Evolutionary conservation across 2,113 vertebrate species (phyloP).

Genomic region (Ptychochromis oligacanthus): DNA sequence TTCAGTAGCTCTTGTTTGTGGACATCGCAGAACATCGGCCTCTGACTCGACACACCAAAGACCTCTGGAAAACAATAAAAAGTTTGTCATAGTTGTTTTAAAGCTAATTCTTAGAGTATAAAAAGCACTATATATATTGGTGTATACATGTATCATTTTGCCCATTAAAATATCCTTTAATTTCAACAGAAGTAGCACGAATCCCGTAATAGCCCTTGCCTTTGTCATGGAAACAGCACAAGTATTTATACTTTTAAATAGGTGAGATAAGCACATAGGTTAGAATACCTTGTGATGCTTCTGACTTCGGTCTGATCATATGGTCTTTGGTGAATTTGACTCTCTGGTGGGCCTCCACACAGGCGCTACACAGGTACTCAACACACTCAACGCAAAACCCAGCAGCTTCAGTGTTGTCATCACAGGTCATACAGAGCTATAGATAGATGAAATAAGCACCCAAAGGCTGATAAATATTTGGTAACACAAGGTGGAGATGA

Average conservation of each 20-base stretch:
- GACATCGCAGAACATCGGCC: slow-evolving; percentile 90
- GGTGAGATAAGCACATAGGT: background rate
- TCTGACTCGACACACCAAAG: slow-evolving; percentile 85
- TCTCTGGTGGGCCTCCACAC: slow-evolving; percentile 93
- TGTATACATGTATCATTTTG: background rate
- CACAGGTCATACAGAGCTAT: slow-evolving; percentile 93
- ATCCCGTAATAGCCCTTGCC: background rate
- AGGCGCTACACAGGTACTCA: slow-evolving; percentile 94
- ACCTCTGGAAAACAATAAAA: slow-evolving; percentile 76
- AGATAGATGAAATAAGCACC: background rate
- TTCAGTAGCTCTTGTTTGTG: slow-evolving; percentile 95
- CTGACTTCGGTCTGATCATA: slow-evolving; percentile 90
- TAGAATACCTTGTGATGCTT: slow-evolving; percentile 85
- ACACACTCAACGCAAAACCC: slow-evolving; percentile 94
- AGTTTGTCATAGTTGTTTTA: background rate
- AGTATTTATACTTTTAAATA: background rate
- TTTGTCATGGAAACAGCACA: slow-evolving; percentile 11
- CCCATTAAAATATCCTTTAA: background rate
- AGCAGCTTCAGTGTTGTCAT: slow-evolving; percentile 92
- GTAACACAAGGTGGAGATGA: background rate
- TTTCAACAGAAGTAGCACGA: background rate
- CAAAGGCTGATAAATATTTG: background rate
- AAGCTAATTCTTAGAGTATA: background rate
- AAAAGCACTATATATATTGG: background rate
- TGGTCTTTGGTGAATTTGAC: slow-evolving; percentile 97